Conservation (phyloP, 2,797 vertebrate genomes). For the Urocyon cinereoargenteus region DNA sequence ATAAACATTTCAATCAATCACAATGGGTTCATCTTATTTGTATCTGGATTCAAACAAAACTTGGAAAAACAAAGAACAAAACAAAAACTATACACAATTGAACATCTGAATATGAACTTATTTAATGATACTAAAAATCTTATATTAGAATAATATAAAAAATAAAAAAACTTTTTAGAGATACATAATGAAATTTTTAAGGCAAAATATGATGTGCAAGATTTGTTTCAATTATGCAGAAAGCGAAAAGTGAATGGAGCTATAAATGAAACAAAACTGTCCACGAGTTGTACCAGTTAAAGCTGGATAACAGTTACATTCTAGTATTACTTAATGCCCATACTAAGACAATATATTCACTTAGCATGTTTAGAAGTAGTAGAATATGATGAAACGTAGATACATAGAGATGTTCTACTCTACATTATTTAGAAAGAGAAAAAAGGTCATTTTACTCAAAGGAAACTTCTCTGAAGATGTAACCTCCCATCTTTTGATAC, state of each 20-base stretch:
- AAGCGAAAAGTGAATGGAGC: neutral
- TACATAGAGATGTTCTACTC: neutral
- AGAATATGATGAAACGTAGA: neutral
- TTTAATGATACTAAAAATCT: conserved; percentile 20
- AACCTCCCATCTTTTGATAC: conserved; percentile 22
- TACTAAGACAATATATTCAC: neutral
- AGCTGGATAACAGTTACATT: neutral
- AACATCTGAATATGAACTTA: conserved; percentile 28
- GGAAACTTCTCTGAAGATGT: conserved; percentile 42
- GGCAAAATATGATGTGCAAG: neutral
- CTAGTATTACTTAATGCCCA: neutral
- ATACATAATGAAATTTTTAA: conserved; percentile 3
- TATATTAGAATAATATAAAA: conserved; percentile 8
- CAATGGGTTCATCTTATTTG: neutral
- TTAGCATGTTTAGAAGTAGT: neutral
- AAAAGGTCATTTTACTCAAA: conserved; percentile 49
- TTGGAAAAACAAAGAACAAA: neutral
- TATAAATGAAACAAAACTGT: neutral
- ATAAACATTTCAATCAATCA: conserved; percentile 48
- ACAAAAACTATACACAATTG: neutral
- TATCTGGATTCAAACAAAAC: conserved; percentile 56
- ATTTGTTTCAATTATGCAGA: conserved; percentile 44
- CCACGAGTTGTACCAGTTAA: neutral
- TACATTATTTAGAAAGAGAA: neutral
- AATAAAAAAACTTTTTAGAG: neutral